phyloP scores from a whole-genome alignment of 1,140 invertebrate genomes.

The Drosophila nigrodunni region DNA sequence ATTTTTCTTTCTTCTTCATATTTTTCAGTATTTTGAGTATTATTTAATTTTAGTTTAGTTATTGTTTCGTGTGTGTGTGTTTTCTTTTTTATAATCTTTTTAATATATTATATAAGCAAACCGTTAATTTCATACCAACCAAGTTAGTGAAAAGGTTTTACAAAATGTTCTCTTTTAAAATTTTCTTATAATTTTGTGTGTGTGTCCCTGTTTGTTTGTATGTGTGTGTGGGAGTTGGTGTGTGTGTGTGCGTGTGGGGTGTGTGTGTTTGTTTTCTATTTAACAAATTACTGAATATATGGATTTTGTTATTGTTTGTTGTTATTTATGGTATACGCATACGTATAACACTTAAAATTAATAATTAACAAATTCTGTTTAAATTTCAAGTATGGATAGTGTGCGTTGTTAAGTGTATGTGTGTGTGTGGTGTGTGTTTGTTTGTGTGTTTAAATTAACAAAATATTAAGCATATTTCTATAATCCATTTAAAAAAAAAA shows the following conservation, averaged over 20 bases:
- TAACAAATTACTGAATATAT: slow-evolving; percentile 35
- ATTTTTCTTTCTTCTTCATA: slow-evolving; percentile 13
- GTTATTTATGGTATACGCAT: slow-evolving; percentile 28
- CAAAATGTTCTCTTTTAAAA: slow-evolving; percentile 35
- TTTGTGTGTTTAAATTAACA: slow-evolving; percentile 40
- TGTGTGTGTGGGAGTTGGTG: slow-evolving; percentile 22
- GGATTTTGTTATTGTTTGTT: slow-evolving; percentile 25
- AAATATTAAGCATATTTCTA: slow-evolving; percentile 35
- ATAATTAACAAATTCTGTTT: slow-evolving; percentile 36
- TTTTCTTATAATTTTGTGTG: slow-evolving; percentile 45
- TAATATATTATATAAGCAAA: slow-evolving; percentile 74
- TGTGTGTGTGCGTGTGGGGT: slow-evolving; percentile 4
- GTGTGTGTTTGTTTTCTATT: slow-evolving; percentile 18
- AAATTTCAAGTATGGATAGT: neutral
- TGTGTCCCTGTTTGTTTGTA: slow-evolving; percentile 23
- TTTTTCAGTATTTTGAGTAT: slow-evolving; percentile 35
- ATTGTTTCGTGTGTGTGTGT: slow-evolving; percentile 8
- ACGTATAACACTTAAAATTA: slow-evolving; percentile 52
- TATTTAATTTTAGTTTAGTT: slow-evolving; percentile 37
- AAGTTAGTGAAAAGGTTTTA: slow-evolving; percentile 67
- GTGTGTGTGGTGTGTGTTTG: slow-evolving; percentile 22
- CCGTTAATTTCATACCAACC: slow-evolving; percentile 77
- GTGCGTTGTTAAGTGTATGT: slow-evolving; percentile 6
- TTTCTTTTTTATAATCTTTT: slow-evolving; percentile 32
- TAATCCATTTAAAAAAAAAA: slow-evolving; percentile 25